Base-by-base conservation (phyloP, 23 tunicate genomes). In the Trididemnum nubilum region DNA sequence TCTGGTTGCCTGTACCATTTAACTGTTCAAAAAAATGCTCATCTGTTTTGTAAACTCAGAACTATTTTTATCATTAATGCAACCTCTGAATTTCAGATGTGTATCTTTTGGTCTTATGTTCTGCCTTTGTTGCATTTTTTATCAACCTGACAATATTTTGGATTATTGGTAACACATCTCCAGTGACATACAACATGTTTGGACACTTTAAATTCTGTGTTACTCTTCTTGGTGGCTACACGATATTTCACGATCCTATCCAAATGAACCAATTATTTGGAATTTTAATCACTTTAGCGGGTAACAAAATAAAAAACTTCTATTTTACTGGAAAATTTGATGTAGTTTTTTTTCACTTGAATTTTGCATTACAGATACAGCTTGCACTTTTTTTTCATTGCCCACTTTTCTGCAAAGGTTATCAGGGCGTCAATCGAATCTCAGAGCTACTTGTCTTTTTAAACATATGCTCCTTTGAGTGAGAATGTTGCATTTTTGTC, bases 121-220 rank as follows among this genome's bases (percentile, higher is more conserved):
- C 96, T 64, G 95, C 86, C 22, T 36, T 58, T 77, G 80, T 86
- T 34, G 99, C 99, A 3, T 95, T 95, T 54, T 60, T 95, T 36
- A 90, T 95, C 36, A 95, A 95, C 73, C 90, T 91, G 37, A 86
- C 99, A 35, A 95, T 95, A 40, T 95, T 85, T 67, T 95, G 96
- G 96, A 95, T 95, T 75, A 95, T 95, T 83, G 99, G 99, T 15
- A 90, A 90, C 79, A 95, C 99, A 7, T 83, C 90, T 0, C 96
- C 99, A 22, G 91, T 95, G 22, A 95, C 99, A 7, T 95, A 95
- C 83, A 95, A 95, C 38, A 89, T 95, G 96, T 95, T 95, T 72
- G 99, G 99, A 1, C 99, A 95, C 69, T 90, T 95, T 81, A 95
- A 95, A 39, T 95, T 95, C 51, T 86, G 96, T 64, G 38, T 90